Evolutionary conservation across 2,113 vertebrate species (phyloP).

Genomic region (Hemicordylus capensis): DNA sequence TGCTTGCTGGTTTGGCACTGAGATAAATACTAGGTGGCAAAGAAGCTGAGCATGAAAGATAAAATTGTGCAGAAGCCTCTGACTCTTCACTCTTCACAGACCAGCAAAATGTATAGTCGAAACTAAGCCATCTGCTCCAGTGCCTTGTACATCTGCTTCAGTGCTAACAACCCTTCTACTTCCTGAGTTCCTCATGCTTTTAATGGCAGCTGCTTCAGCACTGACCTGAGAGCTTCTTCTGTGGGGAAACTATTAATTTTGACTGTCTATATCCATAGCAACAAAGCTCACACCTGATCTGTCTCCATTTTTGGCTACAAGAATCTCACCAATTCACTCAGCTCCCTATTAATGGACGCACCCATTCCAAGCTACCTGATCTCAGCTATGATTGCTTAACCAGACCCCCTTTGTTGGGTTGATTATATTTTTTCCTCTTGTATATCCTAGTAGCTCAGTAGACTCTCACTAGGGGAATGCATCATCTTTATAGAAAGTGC

Average conservation of each 20-base stretch:
- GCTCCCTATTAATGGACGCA: too few relatives aligned
- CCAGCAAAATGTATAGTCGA: not conserved
- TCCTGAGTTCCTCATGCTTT: not conserved
- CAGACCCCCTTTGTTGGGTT: not conserved
- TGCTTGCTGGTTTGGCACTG: not conserved
- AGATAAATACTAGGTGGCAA: not conserved
- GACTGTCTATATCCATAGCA: too few relatives aligned
- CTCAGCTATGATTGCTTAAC: too few relatives aligned
- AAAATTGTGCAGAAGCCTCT: not conserved
- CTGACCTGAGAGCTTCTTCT: not conserved
- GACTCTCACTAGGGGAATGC: too few relatives aligned
- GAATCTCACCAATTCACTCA: too few relatives aligned
- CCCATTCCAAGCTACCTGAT: too few relatives aligned
- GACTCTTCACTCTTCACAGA: not conserved
- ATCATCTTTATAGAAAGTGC: too few relatives aligned
- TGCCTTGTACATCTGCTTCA: not conserved
- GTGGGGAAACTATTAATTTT: not conserved
- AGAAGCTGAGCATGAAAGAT: not conserved
- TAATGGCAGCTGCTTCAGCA: not conserved
- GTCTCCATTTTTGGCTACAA: too few relatives aligned
- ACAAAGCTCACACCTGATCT: too few relatives aligned
- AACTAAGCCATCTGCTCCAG: not conserved
- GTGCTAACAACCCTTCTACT: not conserved
- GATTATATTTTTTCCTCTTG: not conserved
- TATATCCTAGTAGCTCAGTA: too few relatives aligned